phyloP scores from a whole-genome alignment of 92 coral and sea anemone genomes.

The Parazoanthus swiftii region DNA sequence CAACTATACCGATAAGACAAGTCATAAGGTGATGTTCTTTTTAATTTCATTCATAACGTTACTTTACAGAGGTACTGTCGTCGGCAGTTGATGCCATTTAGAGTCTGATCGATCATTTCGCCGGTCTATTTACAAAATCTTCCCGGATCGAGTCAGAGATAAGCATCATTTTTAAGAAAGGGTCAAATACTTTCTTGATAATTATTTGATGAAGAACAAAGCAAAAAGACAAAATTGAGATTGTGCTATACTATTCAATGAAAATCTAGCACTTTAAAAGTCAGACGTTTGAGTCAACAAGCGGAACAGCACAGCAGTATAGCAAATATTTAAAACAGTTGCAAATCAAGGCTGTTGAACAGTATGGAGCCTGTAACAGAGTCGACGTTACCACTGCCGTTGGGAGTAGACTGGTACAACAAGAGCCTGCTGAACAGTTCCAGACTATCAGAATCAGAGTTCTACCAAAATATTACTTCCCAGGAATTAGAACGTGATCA shows the following conservation, averaged over 20 bases:
- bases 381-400: neutral
- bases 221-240: neutral
- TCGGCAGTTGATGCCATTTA: neutral
- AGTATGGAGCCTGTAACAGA: conserved; percentile 1
- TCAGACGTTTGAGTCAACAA: neutral
- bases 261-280: neutral
- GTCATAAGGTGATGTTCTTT: neutral
- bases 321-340: neutral
- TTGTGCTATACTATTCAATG: neutral
- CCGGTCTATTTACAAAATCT: neutral
- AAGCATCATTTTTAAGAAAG: no score
- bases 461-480: conserved; percentile 1
- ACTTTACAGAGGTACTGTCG: neutral
- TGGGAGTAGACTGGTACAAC: neutral
- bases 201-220: neutral
- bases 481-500: neutral
- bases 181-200: neutral
- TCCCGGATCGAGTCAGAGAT: neutral
- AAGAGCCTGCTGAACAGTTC: neutral
- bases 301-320: neutral
- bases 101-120: neutral
- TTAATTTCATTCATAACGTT: neutral
- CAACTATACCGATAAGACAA: neutral
- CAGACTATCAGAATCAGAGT: neutral
- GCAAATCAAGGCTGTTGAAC: neutral